These are phyloP conservation scores for Gadus macrocephalus DNA, from an alignment of 2,113 vertebrate genomes.

Conservation along the genomic window DNA sequence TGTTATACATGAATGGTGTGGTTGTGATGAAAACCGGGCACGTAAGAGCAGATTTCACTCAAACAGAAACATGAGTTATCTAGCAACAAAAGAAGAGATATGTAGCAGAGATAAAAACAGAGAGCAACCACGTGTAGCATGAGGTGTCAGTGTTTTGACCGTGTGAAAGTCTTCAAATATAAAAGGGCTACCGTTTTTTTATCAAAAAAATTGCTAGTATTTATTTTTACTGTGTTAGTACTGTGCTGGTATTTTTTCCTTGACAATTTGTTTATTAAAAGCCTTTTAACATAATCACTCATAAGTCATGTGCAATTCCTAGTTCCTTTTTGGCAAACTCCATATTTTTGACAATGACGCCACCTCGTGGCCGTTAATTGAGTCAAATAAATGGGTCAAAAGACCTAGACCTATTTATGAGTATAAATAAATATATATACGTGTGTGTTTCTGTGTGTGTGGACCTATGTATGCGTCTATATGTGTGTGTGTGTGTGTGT, in stretches of 20 bases:
- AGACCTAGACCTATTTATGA: not conserved
- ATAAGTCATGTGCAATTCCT: conserved; percentile 3
- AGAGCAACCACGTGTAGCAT: conserved; percentile 67
- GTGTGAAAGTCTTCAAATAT: conserved; percentile 55
- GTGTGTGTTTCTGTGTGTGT: conserved; percentile 5
- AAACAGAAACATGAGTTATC: conserved; percentile 38
- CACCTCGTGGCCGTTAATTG: conserved; percentile 17
- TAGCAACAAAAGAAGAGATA: conserved; percentile 41
- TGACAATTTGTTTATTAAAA: conserved; percentile 57
- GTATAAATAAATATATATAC: not conserved
- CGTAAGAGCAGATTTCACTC: conserved; percentile 52
- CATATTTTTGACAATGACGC: conserved; percentile 44
- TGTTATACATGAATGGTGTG: conserved; percentile 47
- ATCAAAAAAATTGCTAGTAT: conserved; percentile 47
- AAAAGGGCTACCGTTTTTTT: conserved; percentile 75
- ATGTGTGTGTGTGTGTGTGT: too few relatives aligned
- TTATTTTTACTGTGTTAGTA: conserved; percentile 62
- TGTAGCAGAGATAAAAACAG: conserved; percentile 63
- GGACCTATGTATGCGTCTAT: not conserved
- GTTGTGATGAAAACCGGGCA: conserved; percentile 54
- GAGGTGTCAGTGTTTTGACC: conserved; percentile 55
- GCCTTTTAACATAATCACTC: conserved; percentile 47
- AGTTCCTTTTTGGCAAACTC: not conserved
- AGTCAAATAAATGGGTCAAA: not conserved
- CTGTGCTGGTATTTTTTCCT: conserved; percentile 41